phyloP scores from a whole-genome alignment of 1,140 invertebrate species.

The Notospermus geniculatus region DNA sequence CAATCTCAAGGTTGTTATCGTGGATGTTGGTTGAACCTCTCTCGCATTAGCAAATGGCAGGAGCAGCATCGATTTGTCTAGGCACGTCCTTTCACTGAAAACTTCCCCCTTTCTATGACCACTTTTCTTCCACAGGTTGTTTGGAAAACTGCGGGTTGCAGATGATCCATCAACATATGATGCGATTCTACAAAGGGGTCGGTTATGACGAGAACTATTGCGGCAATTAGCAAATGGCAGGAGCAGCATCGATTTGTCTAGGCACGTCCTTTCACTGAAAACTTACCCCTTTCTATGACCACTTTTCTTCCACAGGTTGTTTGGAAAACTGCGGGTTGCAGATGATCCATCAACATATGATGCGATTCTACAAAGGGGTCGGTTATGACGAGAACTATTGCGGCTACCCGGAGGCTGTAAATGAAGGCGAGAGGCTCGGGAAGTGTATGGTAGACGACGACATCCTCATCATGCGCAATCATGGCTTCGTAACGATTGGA shows the following conservation, averaged over 20 bases:
- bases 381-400: neutral
- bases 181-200: constrained; percentile 5
- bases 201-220: neutral
- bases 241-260: too few species aligned
- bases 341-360: constrained; percentile 5
- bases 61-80: too few species aligned
- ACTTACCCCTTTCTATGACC: too few species aligned
- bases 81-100: too few species aligned
- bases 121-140: neutral
- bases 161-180: constrained; percentile 5
- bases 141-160: neutral
- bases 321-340: neutral
- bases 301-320: neutral
- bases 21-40: too few species aligned
- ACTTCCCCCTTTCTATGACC: too few species aligned
- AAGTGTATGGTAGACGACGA: neutral
- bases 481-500: constrained; percentile 1
- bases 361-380: constrained; percentile 5
- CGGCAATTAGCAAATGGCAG: too few species aligned
- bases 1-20: too few species aligned
- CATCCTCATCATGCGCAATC: constrained; percentile 6
- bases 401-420: neutral
- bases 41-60: too few species aligned
- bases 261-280: too few species aligned
- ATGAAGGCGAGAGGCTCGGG: neutral